Evolutionary conservation across 2,113 vertebrate species (phyloP), one percentile per base, ranked within the genome.

Genomic region (Sterrhoptilus dennistouni): DNA sequence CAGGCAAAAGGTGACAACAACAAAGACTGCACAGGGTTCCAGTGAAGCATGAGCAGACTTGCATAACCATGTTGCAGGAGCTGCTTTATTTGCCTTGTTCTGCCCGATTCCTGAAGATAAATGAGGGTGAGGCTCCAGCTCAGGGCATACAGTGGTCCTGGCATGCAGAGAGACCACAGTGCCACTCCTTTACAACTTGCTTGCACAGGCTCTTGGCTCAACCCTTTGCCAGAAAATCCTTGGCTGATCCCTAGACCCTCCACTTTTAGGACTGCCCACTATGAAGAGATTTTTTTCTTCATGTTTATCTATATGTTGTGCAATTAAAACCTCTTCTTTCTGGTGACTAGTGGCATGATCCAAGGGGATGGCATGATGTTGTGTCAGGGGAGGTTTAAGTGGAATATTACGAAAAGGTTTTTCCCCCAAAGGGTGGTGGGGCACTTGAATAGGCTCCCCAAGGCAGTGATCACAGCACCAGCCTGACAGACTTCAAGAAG

Each of bases 11-110:
- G 14, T 33, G 44, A 56, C 40, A 91, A 68, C 25, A 53, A 33
- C 70, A 80, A 54, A 57, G 33, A 59, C 22, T 29, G 27, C 47
- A 45, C 20, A 1, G 8, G 10, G 11, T 12, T 15, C 28, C 47
- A 54, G 33, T 9, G 22, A 89, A 80, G 29, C 25, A 54, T 0
- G 0, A 50, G 33, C 14, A 0, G 2, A 33, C 56, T 89, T 86
- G 80, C 50, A 6, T 35, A 93, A 74, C 45, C 8, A 4, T 33
- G n/a, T 74, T 88, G 60, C 45, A 85, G 36, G 78, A 85, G 44
- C 15, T 38, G 71, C 36, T 86, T 70, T 85, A 33, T 60, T 68
- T 93, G 66, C 8, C 8, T 47, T 82, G 79, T 31, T 91, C 27
- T 82, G 56, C 47, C 42, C 2, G 3, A 14, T 52, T 70, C 33